phyloP scores from a whole-genome alignment of 2,113 vertebrate species.

The Oreotrochilus melanogaster region DNA sequence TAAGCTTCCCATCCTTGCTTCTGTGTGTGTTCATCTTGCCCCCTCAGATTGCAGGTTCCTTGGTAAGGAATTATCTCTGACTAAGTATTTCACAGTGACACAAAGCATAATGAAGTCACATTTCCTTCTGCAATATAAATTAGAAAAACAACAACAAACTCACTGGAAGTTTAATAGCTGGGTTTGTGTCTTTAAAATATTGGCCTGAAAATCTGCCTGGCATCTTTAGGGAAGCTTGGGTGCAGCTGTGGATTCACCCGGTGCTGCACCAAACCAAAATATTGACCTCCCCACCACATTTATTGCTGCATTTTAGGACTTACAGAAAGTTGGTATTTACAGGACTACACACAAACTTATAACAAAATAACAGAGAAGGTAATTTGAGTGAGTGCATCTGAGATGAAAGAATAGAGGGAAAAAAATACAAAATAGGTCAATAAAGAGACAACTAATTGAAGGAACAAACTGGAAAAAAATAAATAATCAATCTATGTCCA shows the following conservation, averaged over 20 bases:
- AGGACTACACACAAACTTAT: neutral
- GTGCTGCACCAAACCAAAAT: neutral
- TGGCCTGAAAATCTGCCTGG: neutral
- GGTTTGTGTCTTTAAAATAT: neutral
- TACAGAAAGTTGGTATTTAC: no score
- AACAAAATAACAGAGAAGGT: neutral
- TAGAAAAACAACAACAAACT: neutral
- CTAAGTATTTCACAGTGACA: neutral
- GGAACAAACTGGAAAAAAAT: neutral
- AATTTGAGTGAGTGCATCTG: neutral
- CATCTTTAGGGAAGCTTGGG: neutral
- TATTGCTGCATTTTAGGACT: neutral
- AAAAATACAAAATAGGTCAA: neutral
- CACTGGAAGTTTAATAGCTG: neutral
- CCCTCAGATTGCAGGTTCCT: neutral
- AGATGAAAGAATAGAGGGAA: neutral
- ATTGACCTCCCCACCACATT: neutral
- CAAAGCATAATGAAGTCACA: neutral
- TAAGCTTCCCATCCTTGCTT: neutral
- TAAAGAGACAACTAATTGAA: neutral
- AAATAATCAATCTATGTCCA: neutral
- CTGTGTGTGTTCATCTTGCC: neutral
- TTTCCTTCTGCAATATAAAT: neutral
- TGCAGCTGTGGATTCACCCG: neutral
- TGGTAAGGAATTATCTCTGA: conserved; percentile 21